phyloP scores from a whole-genome alignment of 2,113 vertebrate species.

The Barbus barbus region DNA sequence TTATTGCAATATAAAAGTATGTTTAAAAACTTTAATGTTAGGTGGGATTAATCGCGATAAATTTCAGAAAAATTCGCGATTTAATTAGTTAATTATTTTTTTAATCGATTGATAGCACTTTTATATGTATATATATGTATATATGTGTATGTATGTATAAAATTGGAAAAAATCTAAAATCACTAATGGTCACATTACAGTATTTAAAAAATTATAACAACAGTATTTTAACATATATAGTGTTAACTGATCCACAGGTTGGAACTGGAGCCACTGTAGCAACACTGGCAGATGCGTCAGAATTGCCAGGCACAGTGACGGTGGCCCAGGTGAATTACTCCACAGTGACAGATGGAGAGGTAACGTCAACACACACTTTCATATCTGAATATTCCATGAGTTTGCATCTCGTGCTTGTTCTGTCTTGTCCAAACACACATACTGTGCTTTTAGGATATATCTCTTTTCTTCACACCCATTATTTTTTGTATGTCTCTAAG shows the following conservation, averaged over 20 bases:
- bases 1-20: too few species aligned
- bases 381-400: neutral
- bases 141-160: too few species aligned
- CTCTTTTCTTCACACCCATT: neutral
- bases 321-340: slow-evolving; percentile 98
- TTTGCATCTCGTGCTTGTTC: neutral
- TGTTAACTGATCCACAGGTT: slow-evolving; percentile 79
- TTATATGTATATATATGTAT: too few species aligned
- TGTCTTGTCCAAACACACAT: neutral
- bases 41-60: too few species aligned
- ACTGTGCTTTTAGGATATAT: neutral
- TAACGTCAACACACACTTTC: slow-evolving; percentile 58
- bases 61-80: too few species aligned
- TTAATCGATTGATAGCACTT: too few species aligned
- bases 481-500: slow-evolving; percentile 38
- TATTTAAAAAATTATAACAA: neutral
- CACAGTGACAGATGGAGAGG: slow-evolving; percentile 93
- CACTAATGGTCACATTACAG: neutral
- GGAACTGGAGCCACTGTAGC: slow-evolving; percentile 96
- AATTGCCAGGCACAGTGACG: slow-evolving; percentile 92
- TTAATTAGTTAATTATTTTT: too few species aligned
- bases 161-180: neutral
- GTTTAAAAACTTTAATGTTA: too few species aligned
- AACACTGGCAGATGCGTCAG: slow-evolving; percentile 93
- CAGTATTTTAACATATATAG: neutral